A percentile compares a stretch with the other conserved stretches of the same genome.
These are phyloP conservation scores for Ceraclea dissimilis DNA, from an alignment of 2,888 invertebrate species.

Conservation along the genomic window DNA sequence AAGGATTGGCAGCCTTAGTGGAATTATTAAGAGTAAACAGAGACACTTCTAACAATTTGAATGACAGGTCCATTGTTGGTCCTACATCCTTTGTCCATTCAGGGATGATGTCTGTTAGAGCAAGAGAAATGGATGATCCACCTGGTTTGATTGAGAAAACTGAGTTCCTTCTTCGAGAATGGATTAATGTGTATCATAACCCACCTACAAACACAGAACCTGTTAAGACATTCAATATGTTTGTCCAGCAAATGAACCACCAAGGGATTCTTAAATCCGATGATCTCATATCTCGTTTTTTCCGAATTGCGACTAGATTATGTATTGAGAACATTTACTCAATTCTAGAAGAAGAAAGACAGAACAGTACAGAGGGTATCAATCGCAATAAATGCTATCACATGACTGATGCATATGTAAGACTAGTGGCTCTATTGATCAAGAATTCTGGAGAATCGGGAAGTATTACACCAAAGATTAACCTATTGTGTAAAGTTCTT, in stretches of 20 bases:
- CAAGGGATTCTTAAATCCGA: constrained; percentile 96
- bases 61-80: constrained; percentile 71
- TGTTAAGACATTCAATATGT: constrained; percentile 85
- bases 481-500: constrained; percentile 89
- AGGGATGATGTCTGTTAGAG: constrained; percentile 75
- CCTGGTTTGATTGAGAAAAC: constrained; percentile 92
- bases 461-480: constrained; percentile 93
- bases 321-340: constrained; percentile 93
- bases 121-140: constrained; percentile 86
- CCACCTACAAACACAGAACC: constrained; percentile 75
- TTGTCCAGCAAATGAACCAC: constrained; percentile 91
- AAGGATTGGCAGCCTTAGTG: constrained; percentile 73
- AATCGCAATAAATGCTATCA: constrained; percentile 87
- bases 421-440: constrained; percentile 88
- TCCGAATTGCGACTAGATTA: constrained; percentile 92
- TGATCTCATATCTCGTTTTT: constrained; percentile 93
- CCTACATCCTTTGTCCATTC: constrained; percentile 88
- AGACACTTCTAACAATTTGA: constrained; percentile 61
- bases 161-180: constrained; percentile 87
- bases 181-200: constrained; percentile 86
- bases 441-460: constrained; percentile 86
- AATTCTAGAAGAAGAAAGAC: constrained; percentile 63
- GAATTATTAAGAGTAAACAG: constrained; percentile 72
- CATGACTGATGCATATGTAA: constrained; percentile 91
- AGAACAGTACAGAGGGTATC: constrained; percentile 54